Base-by-base conservation (phyloP, 1,140 invertebrate species). In the Coenobita brevimanus region DNA sequence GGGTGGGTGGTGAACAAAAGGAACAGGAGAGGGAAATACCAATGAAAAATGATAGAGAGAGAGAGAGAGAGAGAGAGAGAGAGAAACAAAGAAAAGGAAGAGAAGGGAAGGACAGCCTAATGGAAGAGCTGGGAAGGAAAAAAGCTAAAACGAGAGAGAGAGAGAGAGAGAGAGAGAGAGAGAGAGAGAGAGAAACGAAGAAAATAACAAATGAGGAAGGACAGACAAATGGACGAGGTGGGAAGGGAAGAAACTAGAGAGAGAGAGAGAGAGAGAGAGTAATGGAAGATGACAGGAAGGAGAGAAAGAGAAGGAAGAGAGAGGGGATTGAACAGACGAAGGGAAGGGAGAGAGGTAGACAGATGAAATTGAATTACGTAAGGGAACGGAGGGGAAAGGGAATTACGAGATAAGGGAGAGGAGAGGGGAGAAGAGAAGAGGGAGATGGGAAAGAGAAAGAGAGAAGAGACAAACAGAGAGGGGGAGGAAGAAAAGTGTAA, bases 221-320 rank as follows among this genome's bases (percentile, higher is more conserved):
- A 50, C 46, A 17, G n/a, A 17, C 46, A 50, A 8, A 6, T 50
- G 46, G 46, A 6, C 17, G 46, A 17, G 46, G 6, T 50, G 46
- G 46, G 46, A 50, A 17, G 46, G 6, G 6, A 8, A 17, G 46
- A 17, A 50, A 50, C 46, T 50, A 50, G 46, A 50, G n/a, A 76
- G 41, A 76, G 73, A 43, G 41, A 76, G 73, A 76, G 73, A 76
- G 73, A 76, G 73, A 76, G 38, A 76, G 73, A 76, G 64, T 67
- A 33, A 67, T 67, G 54, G 54, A 57, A 10, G n/a, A 57, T 13
- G 54, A 57, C 10, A n/a, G n/a, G n/a, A n/a, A n/a, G n/a, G n/a
- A n/a, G n/a, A n/a, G n/a, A n/a, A n/a, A n/a, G n/a, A n/a, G n/a
- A n/a, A n/a, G n/a, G n/a, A n/a, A n/a, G n/a, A n/a, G n/a, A n/a